A percentile compares a stretch with the other conserved stretches of the same genome.
phyloP scores from a whole-genome alignment of 2,888 invertebrate genomes.

The Trachelus iudaicus region DNA sequence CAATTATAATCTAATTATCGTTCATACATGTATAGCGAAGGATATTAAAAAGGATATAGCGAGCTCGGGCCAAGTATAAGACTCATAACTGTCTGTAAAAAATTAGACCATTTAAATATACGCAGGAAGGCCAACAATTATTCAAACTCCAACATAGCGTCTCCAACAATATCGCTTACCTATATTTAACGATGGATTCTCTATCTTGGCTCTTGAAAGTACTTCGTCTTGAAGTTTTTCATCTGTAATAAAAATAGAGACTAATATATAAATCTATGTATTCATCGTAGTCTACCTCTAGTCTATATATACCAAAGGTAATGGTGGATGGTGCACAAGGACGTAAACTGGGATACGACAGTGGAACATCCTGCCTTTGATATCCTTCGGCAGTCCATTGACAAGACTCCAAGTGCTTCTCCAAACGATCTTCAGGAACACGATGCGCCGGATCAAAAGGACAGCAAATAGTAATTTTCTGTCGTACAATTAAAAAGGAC shows the following conservation, averaged over 20 bases:
- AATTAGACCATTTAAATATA: conserved; percentile 42
- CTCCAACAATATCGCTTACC: conserved; percentile 45
- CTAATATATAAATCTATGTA: not conserved
- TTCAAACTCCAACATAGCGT: not conserved
- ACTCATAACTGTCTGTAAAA: conserved; percentile 58
- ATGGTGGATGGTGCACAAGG: conserved; percentile 55
- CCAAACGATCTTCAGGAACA: conserved; percentile 60
- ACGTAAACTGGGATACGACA: conserved; percentile 63
- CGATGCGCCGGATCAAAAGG: conserved; percentile 66
- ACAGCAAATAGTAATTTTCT: conserved; percentile 55
- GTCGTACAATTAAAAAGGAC: conserved; percentile 2
- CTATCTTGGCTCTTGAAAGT: conserved; percentile 45
- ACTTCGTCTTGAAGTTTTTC: conserved; percentile 62
- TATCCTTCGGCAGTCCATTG: conserved; percentile 67
- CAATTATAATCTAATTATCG: not conserved
- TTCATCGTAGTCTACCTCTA: not conserved
- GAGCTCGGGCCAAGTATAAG: conserved; percentile 53
- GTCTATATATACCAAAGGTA: conserved; percentile 50
- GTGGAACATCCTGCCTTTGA: conserved; percentile 60
- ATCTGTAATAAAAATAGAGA: conserved; percentile 57
- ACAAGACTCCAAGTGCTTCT: conserved; percentile 66
- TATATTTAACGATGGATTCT: conserved; percentile 47
- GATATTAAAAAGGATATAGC: conserved; percentile 64
- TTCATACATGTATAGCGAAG: conserved; percentile 39
- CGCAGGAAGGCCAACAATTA: not conserved